Conservation (phyloP, 2,797 vertebrate species). For the Megaceryle alcyon region DNA sequence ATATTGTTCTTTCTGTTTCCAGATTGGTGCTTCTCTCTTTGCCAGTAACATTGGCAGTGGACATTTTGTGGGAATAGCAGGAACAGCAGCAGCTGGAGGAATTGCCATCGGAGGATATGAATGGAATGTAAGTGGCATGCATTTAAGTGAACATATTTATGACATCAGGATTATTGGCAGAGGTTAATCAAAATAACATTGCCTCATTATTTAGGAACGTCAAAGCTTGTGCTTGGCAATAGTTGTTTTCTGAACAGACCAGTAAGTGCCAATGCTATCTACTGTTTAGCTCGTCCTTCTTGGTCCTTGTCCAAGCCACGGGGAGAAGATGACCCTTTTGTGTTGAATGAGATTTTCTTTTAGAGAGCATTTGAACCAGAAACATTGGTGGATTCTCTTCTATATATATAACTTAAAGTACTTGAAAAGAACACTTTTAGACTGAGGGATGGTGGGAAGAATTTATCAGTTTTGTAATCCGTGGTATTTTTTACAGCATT, state of each 20-base stretch:
- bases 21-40: conserved; percentile 96
- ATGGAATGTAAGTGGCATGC: conserved; percentile 88
- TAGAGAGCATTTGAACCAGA: background rate
- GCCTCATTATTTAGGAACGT: background rate
- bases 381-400: background rate
- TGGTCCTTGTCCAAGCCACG: background rate
- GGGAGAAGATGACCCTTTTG: background rate
- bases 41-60: conserved; percentile 96
- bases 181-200: background rate
- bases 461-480: background rate
- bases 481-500: background rate
- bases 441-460: background rate
- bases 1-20: conserved; percentile 26
- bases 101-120: conserved; percentile 92
- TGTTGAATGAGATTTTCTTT: background rate
- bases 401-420: background rate
- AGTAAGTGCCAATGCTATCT: background rate
- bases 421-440: background rate
- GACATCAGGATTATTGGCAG: background rate
- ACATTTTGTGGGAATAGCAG: conserved; percentile 95
- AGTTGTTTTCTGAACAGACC: background rate
- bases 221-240: background rate
- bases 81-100: conserved; percentile 87
- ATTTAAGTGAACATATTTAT: background rate
- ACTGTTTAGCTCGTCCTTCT: background rate